These are phyloP conservation scores for Alethe castanea DNA, from an alignment of 2,113 vertebrate species.

Conservation along the genomic window DNA sequence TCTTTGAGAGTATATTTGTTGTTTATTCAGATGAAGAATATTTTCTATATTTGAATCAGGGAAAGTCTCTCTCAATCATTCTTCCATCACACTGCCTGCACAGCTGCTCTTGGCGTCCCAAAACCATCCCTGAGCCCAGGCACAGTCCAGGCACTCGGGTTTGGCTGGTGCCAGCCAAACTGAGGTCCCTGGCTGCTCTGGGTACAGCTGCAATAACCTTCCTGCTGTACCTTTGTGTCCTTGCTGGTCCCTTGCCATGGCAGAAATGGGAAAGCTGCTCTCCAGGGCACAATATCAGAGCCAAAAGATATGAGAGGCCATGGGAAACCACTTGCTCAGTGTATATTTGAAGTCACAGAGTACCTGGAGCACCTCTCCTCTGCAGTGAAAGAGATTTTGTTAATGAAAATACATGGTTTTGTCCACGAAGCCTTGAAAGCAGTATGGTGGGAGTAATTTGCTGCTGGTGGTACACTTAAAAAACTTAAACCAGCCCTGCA, in stretches of 20 bases:
- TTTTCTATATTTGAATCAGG: not conserved
- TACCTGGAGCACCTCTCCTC: not conserved
- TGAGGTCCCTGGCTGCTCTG: not conserved
- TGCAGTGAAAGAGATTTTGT: not conserved
- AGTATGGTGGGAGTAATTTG: not conserved
- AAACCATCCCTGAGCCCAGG: not conserved
- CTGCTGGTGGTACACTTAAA: not conserved
- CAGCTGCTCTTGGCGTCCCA: not conserved
- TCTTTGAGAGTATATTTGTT: not conserved
- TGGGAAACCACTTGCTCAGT: not conserved
- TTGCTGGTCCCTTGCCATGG: not conserved
- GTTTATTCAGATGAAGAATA: not conserved
- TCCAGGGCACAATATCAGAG: not conserved
- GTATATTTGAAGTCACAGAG: not conserved
- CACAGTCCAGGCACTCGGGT: not conserved
- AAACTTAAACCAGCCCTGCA: not conserved
- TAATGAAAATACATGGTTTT: not conserved
- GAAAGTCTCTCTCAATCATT: not conserved
- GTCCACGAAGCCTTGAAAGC: not conserved
- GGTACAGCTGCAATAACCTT: not conserved
- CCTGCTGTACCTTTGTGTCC: not conserved
- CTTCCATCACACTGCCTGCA: not conserved
- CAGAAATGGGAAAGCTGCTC: not conserved
- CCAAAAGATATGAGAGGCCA: not conserved
- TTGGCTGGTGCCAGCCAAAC: not conserved